These are phyloP conservation scores for Neolamprologus sp. DNA, from an alignment of 2,113 vertebrate species.

Conservation along the genomic window DNA sequence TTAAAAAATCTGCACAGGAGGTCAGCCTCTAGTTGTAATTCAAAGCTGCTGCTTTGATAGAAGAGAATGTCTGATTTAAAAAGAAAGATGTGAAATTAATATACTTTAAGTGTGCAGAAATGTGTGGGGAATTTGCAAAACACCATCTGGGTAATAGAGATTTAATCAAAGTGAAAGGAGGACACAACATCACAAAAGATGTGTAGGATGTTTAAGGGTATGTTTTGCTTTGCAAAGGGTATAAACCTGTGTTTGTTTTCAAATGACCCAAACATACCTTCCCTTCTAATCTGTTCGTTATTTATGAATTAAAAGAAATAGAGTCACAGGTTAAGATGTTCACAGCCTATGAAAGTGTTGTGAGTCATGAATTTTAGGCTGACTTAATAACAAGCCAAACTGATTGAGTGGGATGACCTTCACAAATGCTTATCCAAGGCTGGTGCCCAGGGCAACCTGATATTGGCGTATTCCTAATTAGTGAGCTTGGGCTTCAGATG, in stretches of 20 bases:
- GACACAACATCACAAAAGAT: background rate
- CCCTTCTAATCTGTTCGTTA: background rate
- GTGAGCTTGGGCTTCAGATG: background rate
- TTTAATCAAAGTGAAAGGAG: background rate
- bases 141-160: background rate
- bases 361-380: slow-evolving; percentile 35
- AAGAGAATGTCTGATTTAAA: background rate
- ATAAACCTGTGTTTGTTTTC: background rate
- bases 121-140: background rate
- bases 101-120: background rate
- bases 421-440: slow-evolving; percentile 29
- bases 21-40: background rate
- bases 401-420: slow-evolving; percentile 58
- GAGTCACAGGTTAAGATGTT: slow-evolving; percentile 25
- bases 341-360: background rate
- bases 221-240: background rate
- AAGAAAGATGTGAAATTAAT: background rate
- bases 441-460: slow-evolving; percentile 40
- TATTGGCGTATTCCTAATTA: slow-evolving; percentile 53
- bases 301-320: background rate
- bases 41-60: background rate
- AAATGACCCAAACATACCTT: background rate
- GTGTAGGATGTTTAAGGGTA: background rate
- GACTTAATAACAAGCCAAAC: slow-evolving; percentile 46
- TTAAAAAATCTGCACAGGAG: background rate